These are phyloP conservation scores for Chymomyza fuscimana DNA, from an alignment of 2,888 invertebrate genomes.

Conservation along the genomic window DNA sequence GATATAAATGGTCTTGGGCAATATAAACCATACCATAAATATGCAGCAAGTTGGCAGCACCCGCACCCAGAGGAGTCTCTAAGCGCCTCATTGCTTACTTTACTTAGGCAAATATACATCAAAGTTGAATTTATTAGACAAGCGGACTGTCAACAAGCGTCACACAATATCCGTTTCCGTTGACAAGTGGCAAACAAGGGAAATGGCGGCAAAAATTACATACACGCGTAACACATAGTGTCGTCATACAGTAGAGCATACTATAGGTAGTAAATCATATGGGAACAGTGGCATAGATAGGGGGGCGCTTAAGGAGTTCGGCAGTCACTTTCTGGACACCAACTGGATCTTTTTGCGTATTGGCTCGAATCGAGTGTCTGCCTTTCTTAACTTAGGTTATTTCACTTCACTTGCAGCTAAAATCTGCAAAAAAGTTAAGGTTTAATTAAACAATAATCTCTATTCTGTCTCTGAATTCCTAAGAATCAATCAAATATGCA, in stretches of 20 bases:
- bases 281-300: no score
- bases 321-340: no score
- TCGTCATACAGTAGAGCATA: background rate
- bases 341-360: no score
- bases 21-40: constrained; percentile 28
- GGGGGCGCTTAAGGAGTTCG: no score
- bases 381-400: no score
- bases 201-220: constrained; percentile 1
- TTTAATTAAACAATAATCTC: no score
- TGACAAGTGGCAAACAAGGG: constrained; percentile 35
- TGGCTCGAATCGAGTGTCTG: no score
- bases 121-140: constrained; percentile 49
- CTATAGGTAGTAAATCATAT: no score
- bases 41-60: background rate
- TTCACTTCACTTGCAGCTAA: no score
- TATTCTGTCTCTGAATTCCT: no score
- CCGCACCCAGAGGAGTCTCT: constrained; percentile 30
- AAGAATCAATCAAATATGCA: no score
- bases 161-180: constrained; percentile 40
- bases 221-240: background rate
- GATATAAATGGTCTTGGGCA: constrained; percentile 32
- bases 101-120: constrained; percentile 49
- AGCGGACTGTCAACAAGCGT: constrained; percentile 33
- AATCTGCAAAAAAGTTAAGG: no score
- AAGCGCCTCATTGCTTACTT: constrained; percentile 4